Evolutionary conservation across 2,888 invertebrate species (phyloP).

Genomic region (Drosophila lacicola): DNA sequence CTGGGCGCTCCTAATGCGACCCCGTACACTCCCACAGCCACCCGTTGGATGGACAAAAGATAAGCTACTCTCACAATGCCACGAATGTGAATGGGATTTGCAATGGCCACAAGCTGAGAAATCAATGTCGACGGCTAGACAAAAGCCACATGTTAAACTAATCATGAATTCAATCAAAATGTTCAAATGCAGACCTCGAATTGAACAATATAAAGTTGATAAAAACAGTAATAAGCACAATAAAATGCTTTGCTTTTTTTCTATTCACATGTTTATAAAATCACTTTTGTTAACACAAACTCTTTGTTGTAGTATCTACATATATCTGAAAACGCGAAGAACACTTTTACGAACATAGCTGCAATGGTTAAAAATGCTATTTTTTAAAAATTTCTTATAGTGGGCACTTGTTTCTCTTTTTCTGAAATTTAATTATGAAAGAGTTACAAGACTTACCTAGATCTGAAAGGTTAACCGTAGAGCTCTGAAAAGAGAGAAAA

Average conservation of each 20-base stretch:
- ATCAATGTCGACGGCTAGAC: constrained; percentile 67
- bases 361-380: neutral
- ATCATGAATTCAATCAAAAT: constrained; percentile 77
- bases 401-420: constrained; percentile 57
- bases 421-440: neutral
- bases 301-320: too few relatives aligned
- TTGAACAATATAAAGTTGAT: constrained; percentile 31
- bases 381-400: neutral
- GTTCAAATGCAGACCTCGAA: constrained; percentile 48
- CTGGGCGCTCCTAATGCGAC: constrained; percentile 19
- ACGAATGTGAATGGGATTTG: constrained; percentile 25
- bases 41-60: constrained; percentile 20
- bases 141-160: constrained; percentile 71
- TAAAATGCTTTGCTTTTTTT: constrained; percentile 9
- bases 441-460: constrained; percentile 38
- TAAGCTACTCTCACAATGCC: constrained; percentile 50
- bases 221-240: constrained; percentile 6
- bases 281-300: too few relatives aligned
- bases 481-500: constrained; percentile 33
- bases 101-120: constrained; percentile 63
- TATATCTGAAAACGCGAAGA: too few relatives aligned
- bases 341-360: too few relatives aligned
- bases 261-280: too few relatives aligned
- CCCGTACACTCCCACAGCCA: constrained; percentile 20
- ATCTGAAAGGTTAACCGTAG: constrained; percentile 9